A percentile compares a stretch with the other conserved stretches of the same genome.
Evolutionary conservation across 2,888 invertebrate species (phyloP).

Genomic region (Callosobruchus maculatus): DNA sequence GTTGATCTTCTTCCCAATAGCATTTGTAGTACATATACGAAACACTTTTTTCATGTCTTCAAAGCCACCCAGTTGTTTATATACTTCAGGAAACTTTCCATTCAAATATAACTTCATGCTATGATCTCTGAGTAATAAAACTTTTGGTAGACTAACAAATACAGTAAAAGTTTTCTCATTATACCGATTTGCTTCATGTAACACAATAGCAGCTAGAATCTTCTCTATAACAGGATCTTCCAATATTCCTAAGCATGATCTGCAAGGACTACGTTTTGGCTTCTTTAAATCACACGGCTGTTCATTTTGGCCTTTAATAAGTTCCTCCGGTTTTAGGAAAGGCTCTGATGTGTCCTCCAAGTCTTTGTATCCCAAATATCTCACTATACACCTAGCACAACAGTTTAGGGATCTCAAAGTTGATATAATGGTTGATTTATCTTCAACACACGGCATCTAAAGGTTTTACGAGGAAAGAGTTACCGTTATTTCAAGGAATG

Average conservation of each 20-base stretch:
- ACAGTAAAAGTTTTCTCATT: slow-evolving; percentile 65
- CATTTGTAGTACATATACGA: slow-evolving; percentile 5
- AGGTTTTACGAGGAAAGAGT: not conserved
- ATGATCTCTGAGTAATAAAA: slow-evolving; percentile 64
- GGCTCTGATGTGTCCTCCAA: slow-evolving; percentile 10
- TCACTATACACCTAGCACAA: slow-evolving; percentile 24
- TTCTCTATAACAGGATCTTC: slow-evolving; percentile 55
- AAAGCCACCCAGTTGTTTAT: slow-evolving; percentile 31
- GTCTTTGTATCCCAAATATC: slow-evolving; percentile 20
- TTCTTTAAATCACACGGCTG: slow-evolving; percentile 42
- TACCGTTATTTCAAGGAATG: not conserved
- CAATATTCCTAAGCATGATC: slow-evolving; percentile 70
- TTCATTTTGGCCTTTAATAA: slow-evolving; percentile 2
- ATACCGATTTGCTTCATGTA: slow-evolving; percentile 53
- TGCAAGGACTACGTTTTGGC: slow-evolving; percentile 56
- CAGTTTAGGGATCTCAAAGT: slow-evolving; percentile 10
- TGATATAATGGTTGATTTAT: not conserved
- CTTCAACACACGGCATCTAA: not conserved
- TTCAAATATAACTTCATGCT: slow-evolving; percentile 59
- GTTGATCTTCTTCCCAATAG: not conserved
- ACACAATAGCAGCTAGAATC: slow-evolving; percentile 53
- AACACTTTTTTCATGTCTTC: slow-evolving; percentile 17
- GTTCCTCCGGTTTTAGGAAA: slow-evolving; percentile 12
- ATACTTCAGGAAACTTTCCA: slow-evolving; percentile 54
- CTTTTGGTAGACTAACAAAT: slow-evolving; percentile 68